A percentile compares a stretch with the other conserved stretches of the same genome.
phyloP scores from a whole-genome alignment of 2,888 invertebrate genomes.

The Stegophylla sp. region DNA sequence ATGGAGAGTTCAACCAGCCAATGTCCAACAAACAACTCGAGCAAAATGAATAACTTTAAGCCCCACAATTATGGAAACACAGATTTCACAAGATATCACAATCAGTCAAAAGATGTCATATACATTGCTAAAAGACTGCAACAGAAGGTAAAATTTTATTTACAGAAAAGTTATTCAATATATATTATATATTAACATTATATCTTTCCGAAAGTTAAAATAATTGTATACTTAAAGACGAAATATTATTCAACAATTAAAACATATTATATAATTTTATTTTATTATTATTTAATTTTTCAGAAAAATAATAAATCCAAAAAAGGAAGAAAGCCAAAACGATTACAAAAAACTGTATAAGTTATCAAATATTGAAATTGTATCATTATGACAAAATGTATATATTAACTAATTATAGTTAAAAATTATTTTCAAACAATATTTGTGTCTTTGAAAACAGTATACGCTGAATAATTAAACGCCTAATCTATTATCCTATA shows the following conservation, averaged over 20 bases:
- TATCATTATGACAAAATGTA: too few relatives aligned
- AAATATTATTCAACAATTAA: background rate
- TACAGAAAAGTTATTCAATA: too few relatives aligned
- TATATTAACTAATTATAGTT: too few relatives aligned
- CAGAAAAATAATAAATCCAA: constrained; percentile 51
- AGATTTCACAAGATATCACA: constrained; percentile 37
- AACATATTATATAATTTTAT: background rate
- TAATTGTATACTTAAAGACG: too few relatives aligned
- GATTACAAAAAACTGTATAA: constrained; percentile 54
- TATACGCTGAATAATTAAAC: too few relatives aligned
- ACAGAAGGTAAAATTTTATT: constrained; percentile 51
- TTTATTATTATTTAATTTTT: constrained; percentile 20
- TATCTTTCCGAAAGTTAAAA: too few relatives aligned
- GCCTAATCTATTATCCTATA: too few relatives aligned
- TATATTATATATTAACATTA: too few relatives aligned
- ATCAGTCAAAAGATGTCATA: constrained; percentile 49
- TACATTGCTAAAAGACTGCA: constrained; percentile 40
- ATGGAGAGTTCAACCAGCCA: background rate
- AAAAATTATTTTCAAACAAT: background rate
- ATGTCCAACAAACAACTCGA: background rate
- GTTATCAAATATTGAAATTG: background rate
- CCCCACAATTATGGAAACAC: constrained; percentile 33
- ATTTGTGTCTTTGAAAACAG: background rate
- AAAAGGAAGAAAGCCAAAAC: constrained; percentile 35
- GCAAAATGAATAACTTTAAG: constrained; percentile 6